These are phyloP conservation scores for Brachionus manjavacas DNA, from an alignment of 1,140 invertebrate genomes.

Conservation along the genomic window DNA sequence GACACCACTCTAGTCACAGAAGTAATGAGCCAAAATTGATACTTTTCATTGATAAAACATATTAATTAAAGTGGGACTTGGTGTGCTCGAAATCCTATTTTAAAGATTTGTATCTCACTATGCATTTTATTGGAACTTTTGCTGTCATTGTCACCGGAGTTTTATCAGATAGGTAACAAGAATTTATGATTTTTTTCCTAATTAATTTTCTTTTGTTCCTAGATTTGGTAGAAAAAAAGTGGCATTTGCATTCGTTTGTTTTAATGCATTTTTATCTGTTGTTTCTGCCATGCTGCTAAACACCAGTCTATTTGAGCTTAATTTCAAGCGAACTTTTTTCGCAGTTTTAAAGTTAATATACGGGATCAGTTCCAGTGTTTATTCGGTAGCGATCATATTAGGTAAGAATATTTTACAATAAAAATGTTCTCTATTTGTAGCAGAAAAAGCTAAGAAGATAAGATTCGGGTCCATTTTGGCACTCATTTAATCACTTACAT, in stretches of 20 bases:
- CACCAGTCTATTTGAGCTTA: background rate
- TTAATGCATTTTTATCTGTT: background rate
- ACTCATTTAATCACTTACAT: too few species aligned
- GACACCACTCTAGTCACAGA: slow-evolving; percentile 17
- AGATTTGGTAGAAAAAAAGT: slow-evolving; percentile 38
- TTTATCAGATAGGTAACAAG: slow-evolving; percentile 16
- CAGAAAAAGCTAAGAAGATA: too few species aligned
- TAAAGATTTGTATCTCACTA: background rate
- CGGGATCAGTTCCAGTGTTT: background rate
- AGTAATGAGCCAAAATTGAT: background rate
- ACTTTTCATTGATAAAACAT: background rate
- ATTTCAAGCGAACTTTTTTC: background rate
- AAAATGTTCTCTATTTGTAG: background rate
- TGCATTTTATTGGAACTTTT: slow-evolving; percentile 31
- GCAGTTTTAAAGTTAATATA: background rate
- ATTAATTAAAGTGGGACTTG: slow-evolving; percentile 29
- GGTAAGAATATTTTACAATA: background rate
- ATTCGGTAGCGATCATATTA: background rate
- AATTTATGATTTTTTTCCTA: background rate
- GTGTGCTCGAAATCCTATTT: background rate
- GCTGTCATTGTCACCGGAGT: slow-evolving; percentile 11
- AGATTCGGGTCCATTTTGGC: too few species aligned
- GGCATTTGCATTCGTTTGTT: background rate
- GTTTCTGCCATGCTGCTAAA: background rate
- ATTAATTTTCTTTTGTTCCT: background rate